Base-by-base conservation (phyloP, 2,797 vertebrate genomes). In the Coracias cyanogaster region DNA sequence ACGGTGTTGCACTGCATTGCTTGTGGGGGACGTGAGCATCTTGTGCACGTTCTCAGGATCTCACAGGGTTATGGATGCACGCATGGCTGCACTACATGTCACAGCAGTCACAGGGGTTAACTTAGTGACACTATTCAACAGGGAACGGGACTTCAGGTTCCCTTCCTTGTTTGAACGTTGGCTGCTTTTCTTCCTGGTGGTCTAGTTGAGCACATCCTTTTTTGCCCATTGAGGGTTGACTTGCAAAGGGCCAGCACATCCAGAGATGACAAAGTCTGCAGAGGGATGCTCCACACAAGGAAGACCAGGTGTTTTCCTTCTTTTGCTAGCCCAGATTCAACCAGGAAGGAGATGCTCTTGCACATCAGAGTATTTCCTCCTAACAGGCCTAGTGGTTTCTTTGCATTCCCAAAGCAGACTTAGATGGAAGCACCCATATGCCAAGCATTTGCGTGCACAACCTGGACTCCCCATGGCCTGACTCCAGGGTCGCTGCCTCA, bases 21-120 rank as follows among this genome's bases (percentile, higher is more conserved):
- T 37, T 29, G 12, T 7, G 58, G 29, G 58, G 39, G 17, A 31
- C 62, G 37, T 45, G 28, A 57, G 69, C 45, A 26, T 15, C 76
- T 37, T 22, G 26, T 7, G 28, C 25, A 17, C 1, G 0, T 29
- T 48, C 49, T 62, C 62, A 46, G 77, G 64, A 45, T 46, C 43
- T 55, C 4, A 0, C 28, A 6, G 76, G 43, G 52, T 19, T 25
- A 1, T 2, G 25, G 14, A 1, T n/a, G 1, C 14, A 2, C 43
- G n/a, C 28, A 4, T 10, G 29, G 19, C 13, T 45, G 31, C 61
- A 15, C n/a, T 25, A 21, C 16, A 1, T 17, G 20, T 76, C n/a
- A n/a, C n/a, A n/a, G n/a, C n/a, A 39, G 15, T 37, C 49, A 25
- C 7, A 4, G 43, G n/a, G 25, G 46, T 45, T 31, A 49, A 45